Base-by-base conservation (phyloP, 2,888 invertebrate species). In the Lochmaea capreae region DNA sequence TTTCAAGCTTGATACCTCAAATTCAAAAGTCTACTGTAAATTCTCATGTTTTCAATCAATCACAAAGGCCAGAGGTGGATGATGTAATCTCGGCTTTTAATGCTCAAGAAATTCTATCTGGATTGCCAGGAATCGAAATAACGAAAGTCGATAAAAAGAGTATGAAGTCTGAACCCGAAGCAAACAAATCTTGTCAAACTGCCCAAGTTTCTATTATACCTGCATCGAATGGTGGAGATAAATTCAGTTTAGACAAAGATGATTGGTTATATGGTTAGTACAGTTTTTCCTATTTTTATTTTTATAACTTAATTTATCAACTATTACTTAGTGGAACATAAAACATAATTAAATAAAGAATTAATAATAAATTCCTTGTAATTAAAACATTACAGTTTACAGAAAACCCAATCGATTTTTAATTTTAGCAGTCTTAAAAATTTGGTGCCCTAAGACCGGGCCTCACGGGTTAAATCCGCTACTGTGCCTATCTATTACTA, bases 151-250 rank as follows among this genome's bases (percentile, higher is more conserved):
- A 86, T 73, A 86, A 86, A 75, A 83, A 81, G 66, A 73, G 77
- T 57, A 77, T 77, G 12, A 82, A 80, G 76, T 77, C 69, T 46
- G 83, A 84, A n/a, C 81, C 83, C 58, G 80, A 79, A 16, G 65
- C 72, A 12, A 81, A 80, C 63, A 84, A 83, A 71, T 80, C 82
- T 74, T 81, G 83, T 66, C 86, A 86, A 77, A 83, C 86, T 62
- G 87, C 87, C 58, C 85, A 87, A 80, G 87, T 87, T 10, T 87
- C 87, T 0, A 87, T 87, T 70, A 87, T 86, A 73, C 87, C 87
- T 26, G 84, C 87, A 12, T 81, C 79, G 62, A 85, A 83, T 77
- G 81, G 81, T 68, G 81, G 80, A 14, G 79, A 79, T 66, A 75
- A 76, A 57, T 76, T 78, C 33, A 85, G 83, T 73, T 84, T 85